Percentiles rank a stretch among this genome's conserved stretches.
Conservation (phyloP, 2,113 vertebrate species). For the Chinchilla lanigera region DNA sequence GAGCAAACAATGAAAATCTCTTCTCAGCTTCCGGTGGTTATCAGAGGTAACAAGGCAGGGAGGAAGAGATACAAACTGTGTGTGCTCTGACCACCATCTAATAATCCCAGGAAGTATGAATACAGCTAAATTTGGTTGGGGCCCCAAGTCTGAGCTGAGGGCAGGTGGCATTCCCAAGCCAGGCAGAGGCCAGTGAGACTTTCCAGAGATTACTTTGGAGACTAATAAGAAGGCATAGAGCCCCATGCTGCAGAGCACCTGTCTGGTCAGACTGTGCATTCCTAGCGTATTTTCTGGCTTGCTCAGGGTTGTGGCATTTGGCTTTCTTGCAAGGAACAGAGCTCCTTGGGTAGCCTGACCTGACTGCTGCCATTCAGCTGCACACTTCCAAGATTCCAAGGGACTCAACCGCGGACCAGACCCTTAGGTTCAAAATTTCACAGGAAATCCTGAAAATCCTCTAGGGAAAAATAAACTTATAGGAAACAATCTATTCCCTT, state of each 20-base stretch:
- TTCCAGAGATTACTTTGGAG: constrained; percentile 42
- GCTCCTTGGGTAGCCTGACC: not conserved
- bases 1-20: not conserved
- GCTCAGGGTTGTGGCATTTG: not conserved
- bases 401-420: not conserved
- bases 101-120: not conserved
- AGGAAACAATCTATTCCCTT: not conserved
- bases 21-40: not conserved
- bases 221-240: not conserved
- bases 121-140: constrained; percentile 62
- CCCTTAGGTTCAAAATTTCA: not conserved
- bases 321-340: not conserved
- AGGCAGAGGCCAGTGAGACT: not conserved
- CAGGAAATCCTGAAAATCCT: not conserved
- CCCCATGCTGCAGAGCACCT: constrained; percentile 32
- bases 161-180: constrained; percentile 12
- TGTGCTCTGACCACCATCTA: not conserved
- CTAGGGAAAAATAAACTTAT: not conserved
- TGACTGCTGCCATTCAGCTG: not conserved
- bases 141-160: constrained; percentile 31
- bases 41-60: constrained; percentile 63
- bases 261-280: constrained; percentile 54
- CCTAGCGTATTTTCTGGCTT: constrained; percentile 26
- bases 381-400: not conserved
- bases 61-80: not conserved